phyloP scores from a whole-genome alignment of 2,113 vertebrate species.

The Phodopus roborovskii region DNA sequence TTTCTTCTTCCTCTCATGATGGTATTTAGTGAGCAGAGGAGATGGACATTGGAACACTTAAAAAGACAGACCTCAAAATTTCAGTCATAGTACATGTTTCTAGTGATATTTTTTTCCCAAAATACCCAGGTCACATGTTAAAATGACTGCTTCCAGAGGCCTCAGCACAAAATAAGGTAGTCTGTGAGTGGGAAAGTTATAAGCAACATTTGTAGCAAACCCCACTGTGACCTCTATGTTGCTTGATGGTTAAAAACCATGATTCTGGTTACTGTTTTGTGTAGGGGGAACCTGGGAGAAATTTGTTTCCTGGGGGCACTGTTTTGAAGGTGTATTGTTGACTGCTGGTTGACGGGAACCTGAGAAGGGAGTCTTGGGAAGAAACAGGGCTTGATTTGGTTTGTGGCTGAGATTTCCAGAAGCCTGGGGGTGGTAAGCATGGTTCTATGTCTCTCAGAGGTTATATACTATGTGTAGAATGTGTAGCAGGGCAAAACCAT shows the following conservation, averaged over 20 bases:
- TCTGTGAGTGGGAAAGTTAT: not conserved
- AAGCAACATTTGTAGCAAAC: not conserved
- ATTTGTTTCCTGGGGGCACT: not conserved
- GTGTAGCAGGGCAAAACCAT: not conserved
- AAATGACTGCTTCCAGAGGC: not conserved
- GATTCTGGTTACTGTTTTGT: not conserved
- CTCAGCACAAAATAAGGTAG: not conserved
- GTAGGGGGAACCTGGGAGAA: not conserved
- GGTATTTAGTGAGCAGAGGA: not conserved
- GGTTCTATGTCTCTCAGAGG: not conserved
- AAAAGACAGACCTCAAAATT: not conserved
- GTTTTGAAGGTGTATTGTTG: not conserved
- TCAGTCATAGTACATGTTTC: not conserved
- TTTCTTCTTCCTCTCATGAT: not conserved
- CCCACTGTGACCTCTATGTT: not conserved
- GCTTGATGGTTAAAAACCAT: not conserved
- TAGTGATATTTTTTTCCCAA: conserved; percentile 21
- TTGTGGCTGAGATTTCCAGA: not conserved
- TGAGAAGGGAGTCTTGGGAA: not conserved
- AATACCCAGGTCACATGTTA: not conserved
- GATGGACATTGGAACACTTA: not conserved
- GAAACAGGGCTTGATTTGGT: not conserved
- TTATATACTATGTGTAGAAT: not conserved
- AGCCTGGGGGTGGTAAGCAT: not conserved
- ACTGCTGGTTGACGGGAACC: no score